Base-by-base conservation (phyloP, 2,888 invertebrate species). In the Pinctada fucata region DNA sequence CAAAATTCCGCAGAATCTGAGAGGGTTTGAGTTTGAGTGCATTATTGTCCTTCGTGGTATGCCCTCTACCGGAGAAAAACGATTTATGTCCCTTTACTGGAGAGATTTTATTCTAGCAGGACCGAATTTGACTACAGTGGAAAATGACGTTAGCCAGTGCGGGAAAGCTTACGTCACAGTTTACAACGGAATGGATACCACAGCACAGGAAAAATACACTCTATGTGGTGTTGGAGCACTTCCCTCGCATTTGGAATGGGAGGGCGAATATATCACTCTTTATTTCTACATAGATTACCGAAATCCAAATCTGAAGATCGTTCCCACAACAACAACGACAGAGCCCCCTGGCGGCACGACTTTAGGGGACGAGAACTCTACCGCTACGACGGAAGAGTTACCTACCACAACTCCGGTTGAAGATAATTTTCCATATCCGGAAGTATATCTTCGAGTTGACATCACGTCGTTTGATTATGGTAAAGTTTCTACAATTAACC, bases 101-200 rank as follows among this genome's bases (percentile, higher is more conserved):
- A 76, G 85, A 65, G 78, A 79, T 58, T 85, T 85, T 65, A 81
- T 80, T 58, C 79, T 85, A 5, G 77, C 81, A 75, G 83, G 82
- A 70, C 77, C 71, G 47, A 82, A 82, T 47, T 79, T 85, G 2
- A 58, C 51, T 13, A 58, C 45, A n/a, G 45, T 75, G 10, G 69
- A 68, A 16, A 69, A 58, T 51, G 82, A 76, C n/a, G 48, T 58
- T 6, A 13, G 58, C 8, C 31, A 16, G n/a, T 85, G 85, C 72
- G 83, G 84, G 16, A 86, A 86, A 64, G 84, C 86, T 3, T 85
- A 83, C 65, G 84, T 85, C 10, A 85, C 85, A 2, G 76, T 85
- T 3, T 85, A 82, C 58, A 79, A 80, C 58, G 75, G 75, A 8
- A 58, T 75, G 82, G 75, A 75, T 10, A 75, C 73, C 5, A 75